Base-by-base conservation (phyloP, 2,888 invertebrate species). In the Heteromurus nitidus region DNA sequence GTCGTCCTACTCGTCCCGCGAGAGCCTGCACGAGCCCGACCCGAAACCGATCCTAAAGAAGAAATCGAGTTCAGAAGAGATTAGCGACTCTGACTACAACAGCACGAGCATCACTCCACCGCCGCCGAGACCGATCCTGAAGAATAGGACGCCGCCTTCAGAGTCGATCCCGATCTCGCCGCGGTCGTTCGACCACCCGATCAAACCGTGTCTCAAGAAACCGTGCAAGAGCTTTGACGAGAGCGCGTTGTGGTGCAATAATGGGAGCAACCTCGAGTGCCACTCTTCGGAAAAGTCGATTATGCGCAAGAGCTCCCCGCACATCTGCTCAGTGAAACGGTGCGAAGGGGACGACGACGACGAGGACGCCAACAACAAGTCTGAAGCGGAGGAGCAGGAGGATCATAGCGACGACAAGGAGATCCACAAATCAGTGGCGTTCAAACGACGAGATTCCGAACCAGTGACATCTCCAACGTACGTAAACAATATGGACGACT, bases 41-140 rank as follows among this genome's bases (percentile, higher is more conserved):
- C 85, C 85, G 30, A 86, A 85, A 53, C 85, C 86, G 20, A 85
- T 86, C 44, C 62, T 85, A 13, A 86, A 86, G 73, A 86, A 86
- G 62, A 86, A 86, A 64, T 83, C 84, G 3, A 85, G 85, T 70
- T 85, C 85, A 5, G 86, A 86, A 44, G 86, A 86, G 67, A 82
- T 86, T 18, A 85, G 85, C 30, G 86, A 86, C 65, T 47, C 70
- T 5, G 86, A 86, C 44, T 79, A 79, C 65, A 79, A 79, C 65
- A 72, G 70, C 30, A 79, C 79, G 18, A 72, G 72, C 9, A 69
- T 77, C n/a, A 77, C 77, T 0, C 77, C 77, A 31, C 84, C 72
- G 7, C 73, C 72, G 18, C 85, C 86, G n/a, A 83, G 84, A 62
- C 86, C 86, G 20, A 86, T 86, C 47, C 73, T 86, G 1, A 86